A percentile compares a stretch with the other conserved stretches of the same genome.
These are phyloP conservation scores for Hippasteria phrygiana DNA, from an alignment of 53 echinoderm and acorn worm genomes.

Conservation along the genomic window DNA sequence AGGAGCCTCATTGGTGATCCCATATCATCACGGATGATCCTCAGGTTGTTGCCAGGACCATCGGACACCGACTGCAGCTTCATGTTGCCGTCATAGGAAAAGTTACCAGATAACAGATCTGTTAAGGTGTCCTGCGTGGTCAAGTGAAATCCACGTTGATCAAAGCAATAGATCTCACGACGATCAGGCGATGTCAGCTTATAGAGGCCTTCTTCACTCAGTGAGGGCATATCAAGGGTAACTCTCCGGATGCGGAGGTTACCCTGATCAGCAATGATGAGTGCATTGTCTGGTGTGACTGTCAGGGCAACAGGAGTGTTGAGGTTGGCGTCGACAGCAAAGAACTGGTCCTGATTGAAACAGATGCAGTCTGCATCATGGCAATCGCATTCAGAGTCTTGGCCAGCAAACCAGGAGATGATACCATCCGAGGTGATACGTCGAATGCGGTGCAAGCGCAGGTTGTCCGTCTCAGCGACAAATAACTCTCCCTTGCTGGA, in stretches of 20 bases:
- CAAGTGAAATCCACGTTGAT: constrained; percentile 80
- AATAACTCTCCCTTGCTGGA: constrained; percentile 85
- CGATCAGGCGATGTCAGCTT: constrained; percentile 78
- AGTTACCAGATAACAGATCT: constrained; percentile 75
- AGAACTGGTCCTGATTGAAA: constrained; percentile 78
- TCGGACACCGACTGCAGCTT: constrained; percentile 74
- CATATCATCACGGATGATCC: constrained; percentile 35
- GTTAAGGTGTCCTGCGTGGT: constrained; percentile 81
- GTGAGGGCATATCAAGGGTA: constrained; percentile 60
- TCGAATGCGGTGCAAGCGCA: constrained; percentile 80
- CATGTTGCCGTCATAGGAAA: constrained; percentile 79
- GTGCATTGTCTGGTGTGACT: constrained; percentile 68
- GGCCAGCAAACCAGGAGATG: constrained; percentile 83
- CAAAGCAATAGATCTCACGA: constrained; percentile 78
- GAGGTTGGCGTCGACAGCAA: constrained; percentile 79
- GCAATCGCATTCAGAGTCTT: constrained; percentile 84
- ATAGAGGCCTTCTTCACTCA: constrained; percentile 64
- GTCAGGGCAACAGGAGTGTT: constrained; percentile 86
- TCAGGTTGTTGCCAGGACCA: constrained; percentile 69
- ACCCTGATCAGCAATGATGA: constrained; percentile 92
- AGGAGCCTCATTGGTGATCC: constrained; percentile 59
- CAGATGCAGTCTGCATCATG: constrained; percentile 80
- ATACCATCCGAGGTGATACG: constrained; percentile 79
- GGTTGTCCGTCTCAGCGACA: constrained; percentile 89
- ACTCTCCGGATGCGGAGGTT: constrained; percentile 88